Percentiles rank a stretch among this genome's conserved stretches.
Evolutionary conservation across 64 coral and sea anemone genomes (phyloP).

Genomic region (Montipora foliosa): DNA sequence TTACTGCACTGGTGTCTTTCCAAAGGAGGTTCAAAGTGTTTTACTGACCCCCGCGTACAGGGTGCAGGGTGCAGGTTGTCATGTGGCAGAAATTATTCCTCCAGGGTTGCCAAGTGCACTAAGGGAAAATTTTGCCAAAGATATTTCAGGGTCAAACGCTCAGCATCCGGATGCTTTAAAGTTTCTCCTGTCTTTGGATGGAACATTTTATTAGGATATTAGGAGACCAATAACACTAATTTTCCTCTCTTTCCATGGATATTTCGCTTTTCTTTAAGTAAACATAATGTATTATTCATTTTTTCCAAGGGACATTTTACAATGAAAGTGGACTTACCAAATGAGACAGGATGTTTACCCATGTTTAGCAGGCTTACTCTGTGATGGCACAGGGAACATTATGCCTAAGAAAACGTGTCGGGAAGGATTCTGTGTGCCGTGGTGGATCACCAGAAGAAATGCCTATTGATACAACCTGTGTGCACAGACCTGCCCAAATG

Average conservation of each 20-base stretch:
- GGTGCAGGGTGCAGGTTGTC: no score
- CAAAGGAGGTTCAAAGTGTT: no score
- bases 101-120: no score
- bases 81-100: no score
- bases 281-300: not conserved
- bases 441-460: slow-evolving; percentile 72
- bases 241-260: not conserved
- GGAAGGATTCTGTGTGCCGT: slow-evolving; percentile 92
- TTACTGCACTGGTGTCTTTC: not conserved
- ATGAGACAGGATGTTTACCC: slow-evolving; percentile 72
- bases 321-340: slow-evolving; percentile 76
- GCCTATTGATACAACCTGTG: slow-evolving; percentile 74
- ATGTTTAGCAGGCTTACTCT: slow-evolving; percentile 89
- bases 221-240: no score
- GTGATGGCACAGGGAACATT: slow-evolving; percentile 70
- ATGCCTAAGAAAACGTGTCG: slow-evolving; percentile 76
- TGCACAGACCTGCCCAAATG: slow-evolving; percentile 92
- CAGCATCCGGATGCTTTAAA: no score
- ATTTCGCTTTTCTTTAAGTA: not conserved
- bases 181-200: no score
- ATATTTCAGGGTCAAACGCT: no score
- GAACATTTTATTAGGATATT: no score
- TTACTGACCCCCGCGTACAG: no score
- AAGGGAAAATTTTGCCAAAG: no score
- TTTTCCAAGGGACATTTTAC: slow-evolving; percentile 89